Evolutionary conservation across 2,888 invertebrate genomes (phyloP).

Genomic region (Dicycla oo): DNA sequence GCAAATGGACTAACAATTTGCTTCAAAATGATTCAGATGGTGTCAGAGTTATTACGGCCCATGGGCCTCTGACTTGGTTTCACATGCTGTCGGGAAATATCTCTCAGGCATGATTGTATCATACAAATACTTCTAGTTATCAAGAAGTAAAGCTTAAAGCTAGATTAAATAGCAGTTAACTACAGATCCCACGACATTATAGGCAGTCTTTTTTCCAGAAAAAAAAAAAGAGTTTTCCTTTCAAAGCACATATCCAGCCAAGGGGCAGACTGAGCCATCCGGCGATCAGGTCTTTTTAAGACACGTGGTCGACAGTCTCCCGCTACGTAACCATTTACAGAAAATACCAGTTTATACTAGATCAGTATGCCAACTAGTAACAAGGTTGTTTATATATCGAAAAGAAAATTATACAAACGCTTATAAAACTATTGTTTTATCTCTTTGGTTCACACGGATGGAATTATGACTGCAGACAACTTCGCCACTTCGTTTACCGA

Average conservation of each 20-base stretch:
- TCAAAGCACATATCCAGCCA: conserved; percentile 10
- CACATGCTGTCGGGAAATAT: too few relatives aligned
- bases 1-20: too few relatives aligned
- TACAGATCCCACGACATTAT: background rate
- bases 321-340: background rate
- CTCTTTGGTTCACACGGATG: conserved; percentile 20
- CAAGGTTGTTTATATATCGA: background rate
- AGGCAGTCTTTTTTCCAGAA: background rate
- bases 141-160: background rate
- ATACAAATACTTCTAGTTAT: background rate
- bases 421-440: conserved; percentile 39
- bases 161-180: background rate
- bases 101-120: background rate
- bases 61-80: too few relatives aligned
- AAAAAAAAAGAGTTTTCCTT: background rate
- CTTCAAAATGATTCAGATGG: too few relatives aligned
- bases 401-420: conserved; percentile 1
- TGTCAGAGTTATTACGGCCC: too few relatives aligned
- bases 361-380: background rate
- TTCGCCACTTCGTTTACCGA: conserved; percentile 9
- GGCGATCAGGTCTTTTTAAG: conserved; percentile 12
- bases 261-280: conserved; percentile 17
- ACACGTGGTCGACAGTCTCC: background rate
- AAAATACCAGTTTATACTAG: background rate
- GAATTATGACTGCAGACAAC: conserved; percentile 3